Base-by-base conservation (phyloP, 2,888 invertebrate genomes). In the Pecten maximus region DNA sequence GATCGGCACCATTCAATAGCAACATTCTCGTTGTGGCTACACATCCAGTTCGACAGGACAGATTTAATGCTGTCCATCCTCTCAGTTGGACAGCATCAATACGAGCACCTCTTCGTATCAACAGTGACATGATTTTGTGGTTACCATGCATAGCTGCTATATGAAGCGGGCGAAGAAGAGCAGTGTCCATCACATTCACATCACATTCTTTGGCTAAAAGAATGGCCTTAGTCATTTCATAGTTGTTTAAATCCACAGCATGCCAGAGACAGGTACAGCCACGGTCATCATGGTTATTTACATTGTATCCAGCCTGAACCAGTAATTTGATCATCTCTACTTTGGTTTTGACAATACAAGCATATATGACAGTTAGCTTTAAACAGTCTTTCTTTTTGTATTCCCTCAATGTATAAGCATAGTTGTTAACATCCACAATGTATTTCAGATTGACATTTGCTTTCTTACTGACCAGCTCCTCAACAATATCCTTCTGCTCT, bases 181-280 rank as follows among this genome's bases (percentile, higher is more conserved):
- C 93, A n/a, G 91, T 92, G 90, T 95, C 95, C n/a, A 93, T 88
- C 23, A 93, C 91, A 91, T 95, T 95, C 16, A 95, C 95, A 88
- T 95, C 93, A 89, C 94, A 94, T 1, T 88, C 89, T 40, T 92
- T 93, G n/a, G 92, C 91, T 40, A 87, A 44, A 6, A 93, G 88
- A 91, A 95, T 93, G 2, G 93, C 91, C 89, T 94, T 95, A n/a
- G 93, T 93, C 94, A 95, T 95, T 23, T 94, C 93, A 88, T 95
- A 94, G 90, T 95, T 94, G 89, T 94, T 92, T 19, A 95, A 91
- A 91, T 95, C 95, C 2, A 94, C 94, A 19, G 95, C 95, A 88
- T 95, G 95, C 95, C 95, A 95, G 35, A 95, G 90, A 0, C 94
- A 93, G 15, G 94, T 94, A 91, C 95, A 95, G 23, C 94, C 94